Conservation (phyloP, 2,888 invertebrate genomes). For the Mimumesa dahlbomi region DNA sequence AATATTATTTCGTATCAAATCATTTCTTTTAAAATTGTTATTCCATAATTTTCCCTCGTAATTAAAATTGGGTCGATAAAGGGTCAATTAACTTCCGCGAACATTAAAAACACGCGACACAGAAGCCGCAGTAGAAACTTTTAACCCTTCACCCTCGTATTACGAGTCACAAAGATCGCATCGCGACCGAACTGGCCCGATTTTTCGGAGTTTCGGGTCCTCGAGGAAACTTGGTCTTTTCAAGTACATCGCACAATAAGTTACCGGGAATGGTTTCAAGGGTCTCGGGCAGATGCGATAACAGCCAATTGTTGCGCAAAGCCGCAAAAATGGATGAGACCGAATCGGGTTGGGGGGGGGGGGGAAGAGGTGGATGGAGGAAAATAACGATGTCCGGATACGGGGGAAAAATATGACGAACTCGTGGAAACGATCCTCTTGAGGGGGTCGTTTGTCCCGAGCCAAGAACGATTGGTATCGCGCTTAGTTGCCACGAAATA, state of each 20-base stretch:
- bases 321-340: slow-evolving; percentile 5
- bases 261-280: neutral
- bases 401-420: slow-evolving; percentile 37
- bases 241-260: neutral
- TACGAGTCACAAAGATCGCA: no score
- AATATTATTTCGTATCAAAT: no score
- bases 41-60: no score
- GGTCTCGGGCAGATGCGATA: slow-evolving; percentile 10
- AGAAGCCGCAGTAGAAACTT: no score
- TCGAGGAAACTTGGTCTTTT: neutral
- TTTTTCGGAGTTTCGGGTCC: no score
- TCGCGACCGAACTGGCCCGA: no score
- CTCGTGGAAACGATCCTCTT: slow-evolving; percentile 36
- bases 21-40: no score
- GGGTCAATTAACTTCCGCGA: no score
- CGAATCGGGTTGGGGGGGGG: slow-evolving; percentile 1
- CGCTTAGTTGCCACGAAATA: slow-evolving; percentile 51
- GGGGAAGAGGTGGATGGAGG: no score
- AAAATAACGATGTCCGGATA: slow-evolving; percentile 34
- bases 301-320: slow-evolving; percentile 21
- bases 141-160: no score
- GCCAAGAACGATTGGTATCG: slow-evolving; percentile 52
- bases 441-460: slow-evolving; percentile 48
- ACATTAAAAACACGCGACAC: no score
- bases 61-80: no score